These are phyloP conservation scores for Corythornis cristatus DNA, from an alignment of 2,113 vertebrate genomes.

Conservation along the genomic window DNA sequence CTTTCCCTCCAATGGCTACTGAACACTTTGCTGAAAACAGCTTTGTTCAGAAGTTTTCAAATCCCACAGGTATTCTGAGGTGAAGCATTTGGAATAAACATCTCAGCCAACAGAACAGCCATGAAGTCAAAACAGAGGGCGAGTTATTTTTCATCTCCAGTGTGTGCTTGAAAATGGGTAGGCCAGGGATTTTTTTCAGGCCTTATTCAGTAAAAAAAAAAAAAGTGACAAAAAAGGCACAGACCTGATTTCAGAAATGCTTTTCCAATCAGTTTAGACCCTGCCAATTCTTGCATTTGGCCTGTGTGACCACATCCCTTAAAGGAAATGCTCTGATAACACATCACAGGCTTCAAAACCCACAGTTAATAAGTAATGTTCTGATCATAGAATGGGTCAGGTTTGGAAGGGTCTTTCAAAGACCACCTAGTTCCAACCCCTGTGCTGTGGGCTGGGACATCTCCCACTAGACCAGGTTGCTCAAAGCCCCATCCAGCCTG, in stretches of 20 bases:
- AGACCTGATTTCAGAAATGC: neutral
- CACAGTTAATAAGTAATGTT: neutral
- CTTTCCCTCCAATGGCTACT: neutral
- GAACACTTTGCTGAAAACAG: neutral
- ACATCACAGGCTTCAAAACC: neutral
- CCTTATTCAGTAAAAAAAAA: neutral
- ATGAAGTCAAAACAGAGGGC: neutral
- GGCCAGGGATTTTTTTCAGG: neutral
- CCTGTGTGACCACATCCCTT: rapidly evolving
- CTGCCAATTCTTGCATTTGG: neutral
- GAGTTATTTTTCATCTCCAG: neutral
- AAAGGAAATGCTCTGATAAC: neutral
- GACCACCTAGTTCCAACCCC: neutral
- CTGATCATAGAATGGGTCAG: neutral
- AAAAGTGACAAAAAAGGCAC: neutral
- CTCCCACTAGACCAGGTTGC: neutral
- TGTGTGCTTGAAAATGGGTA: neutral
- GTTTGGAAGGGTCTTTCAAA: neutral
- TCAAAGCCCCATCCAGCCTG: neutral
- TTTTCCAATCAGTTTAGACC: neutral
- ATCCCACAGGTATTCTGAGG: neutral
- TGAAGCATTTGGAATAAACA: neutral
- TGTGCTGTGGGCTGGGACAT: neutral
- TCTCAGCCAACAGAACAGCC: neutral
- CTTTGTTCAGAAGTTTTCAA: neutral